Evolutionary conservation across 2,888 invertebrate species (phyloP).

Genomic region (Ctena decussata): DNA sequence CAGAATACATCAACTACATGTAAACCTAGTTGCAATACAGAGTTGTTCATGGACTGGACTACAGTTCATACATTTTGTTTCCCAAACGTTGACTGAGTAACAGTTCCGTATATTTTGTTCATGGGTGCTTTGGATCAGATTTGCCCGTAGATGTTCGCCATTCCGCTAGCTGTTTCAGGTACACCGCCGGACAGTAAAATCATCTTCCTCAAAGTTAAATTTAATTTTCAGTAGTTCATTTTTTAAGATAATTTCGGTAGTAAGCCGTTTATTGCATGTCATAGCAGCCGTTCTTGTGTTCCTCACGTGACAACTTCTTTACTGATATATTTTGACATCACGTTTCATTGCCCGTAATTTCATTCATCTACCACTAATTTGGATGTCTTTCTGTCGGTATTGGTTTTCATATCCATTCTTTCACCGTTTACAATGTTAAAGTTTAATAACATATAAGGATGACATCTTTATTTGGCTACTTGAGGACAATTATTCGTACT

Average conservation of each 20-base stretch:
- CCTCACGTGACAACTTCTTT: neutral
- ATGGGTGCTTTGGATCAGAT: no score
- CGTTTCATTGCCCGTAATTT: neutral
- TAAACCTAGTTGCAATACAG: no score
- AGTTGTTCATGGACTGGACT: no score
- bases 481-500: constrained; percentile 1
- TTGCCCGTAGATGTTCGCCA: no score
- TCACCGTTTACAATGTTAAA: neutral
- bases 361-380: constrained; percentile 9
- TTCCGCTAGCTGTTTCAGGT: no score
- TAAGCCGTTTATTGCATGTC: neutral
- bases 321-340: constrained; percentile 4
- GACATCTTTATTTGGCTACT: constrained; percentile 5
- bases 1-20: no score
- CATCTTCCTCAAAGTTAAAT: no score
- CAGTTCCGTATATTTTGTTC: no score
- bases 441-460: neutral
- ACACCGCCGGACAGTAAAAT: no score
- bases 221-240: neutral
- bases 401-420: neutral
- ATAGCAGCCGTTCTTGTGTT: neutral
- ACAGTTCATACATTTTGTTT: no score
- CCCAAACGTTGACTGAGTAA: no score
- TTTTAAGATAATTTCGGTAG: no score
- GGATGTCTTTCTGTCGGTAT: neutral